Evolutionary conservation across 35 echinoderm and acorn worm species (phyloP).

Genomic region (Ophiothrix spiculata): DNA sequence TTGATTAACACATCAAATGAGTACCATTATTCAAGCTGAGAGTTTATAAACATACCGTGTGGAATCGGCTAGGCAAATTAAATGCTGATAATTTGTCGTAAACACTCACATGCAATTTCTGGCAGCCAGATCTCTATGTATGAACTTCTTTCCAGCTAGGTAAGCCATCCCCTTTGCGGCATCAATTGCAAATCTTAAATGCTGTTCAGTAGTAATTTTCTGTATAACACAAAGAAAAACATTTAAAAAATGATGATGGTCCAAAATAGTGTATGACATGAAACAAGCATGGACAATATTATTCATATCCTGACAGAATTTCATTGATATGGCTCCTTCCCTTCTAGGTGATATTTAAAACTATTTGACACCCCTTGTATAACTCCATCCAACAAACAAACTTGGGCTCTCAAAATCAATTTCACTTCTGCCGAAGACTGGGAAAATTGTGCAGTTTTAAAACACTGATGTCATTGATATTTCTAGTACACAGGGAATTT

Average conservation of each 20-base stretch:
- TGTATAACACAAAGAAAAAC: background rate
- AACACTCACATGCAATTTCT: too few species aligned
- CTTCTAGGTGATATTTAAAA: too few species aligned
- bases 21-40: too few species aligned
- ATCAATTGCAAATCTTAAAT: background rate
- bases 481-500: background rate
- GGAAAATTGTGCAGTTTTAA: background rate
- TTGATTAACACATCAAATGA: too few species aligned
- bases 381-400: background rate
- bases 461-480: background rate
- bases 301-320: background rate
- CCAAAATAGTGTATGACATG: background rate
- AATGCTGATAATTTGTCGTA: too few species aligned
- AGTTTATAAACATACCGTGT: too few species aligned
- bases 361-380: too few species aligned
- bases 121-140: too few species aligned
- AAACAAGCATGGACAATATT: background rate
- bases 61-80: too few species aligned
- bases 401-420: background rate
- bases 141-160: conserved; percentile 15
- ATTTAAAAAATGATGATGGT: background rate
- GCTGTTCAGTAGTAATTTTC: background rate
- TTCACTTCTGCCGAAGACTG: background rate
- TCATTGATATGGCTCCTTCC: too few species aligned
- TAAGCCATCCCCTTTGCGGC: conserved; percentile 37